phyloP scores from a whole-genome alignment of 2,113 vertebrate species.

The Semnornis frantzii region DNA sequence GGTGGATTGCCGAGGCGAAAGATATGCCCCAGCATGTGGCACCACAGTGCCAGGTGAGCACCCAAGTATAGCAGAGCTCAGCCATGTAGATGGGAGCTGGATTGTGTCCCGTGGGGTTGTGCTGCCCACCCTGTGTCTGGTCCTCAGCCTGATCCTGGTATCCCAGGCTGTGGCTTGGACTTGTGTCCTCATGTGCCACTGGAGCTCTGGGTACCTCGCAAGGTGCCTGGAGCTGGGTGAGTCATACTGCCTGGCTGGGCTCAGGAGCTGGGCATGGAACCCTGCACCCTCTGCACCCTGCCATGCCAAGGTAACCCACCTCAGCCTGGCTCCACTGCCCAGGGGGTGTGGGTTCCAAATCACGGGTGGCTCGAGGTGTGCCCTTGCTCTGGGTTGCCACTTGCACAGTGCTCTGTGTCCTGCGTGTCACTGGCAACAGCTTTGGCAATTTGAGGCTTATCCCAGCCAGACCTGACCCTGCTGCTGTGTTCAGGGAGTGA shows the following conservation, averaged over 20 bases:
- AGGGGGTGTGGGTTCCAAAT: accelerated
- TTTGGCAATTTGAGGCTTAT: not conserved
- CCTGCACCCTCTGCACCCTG: not conserved
- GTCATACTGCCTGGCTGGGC: not conserved
- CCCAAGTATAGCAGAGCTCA: accelerated
- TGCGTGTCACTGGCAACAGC: not conserved
- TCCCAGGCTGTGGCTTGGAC: not conserved
- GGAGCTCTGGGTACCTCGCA: not conserved
- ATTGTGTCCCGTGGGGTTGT: not conserved
- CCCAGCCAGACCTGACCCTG: not conserved
- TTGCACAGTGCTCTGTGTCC: not conserved
- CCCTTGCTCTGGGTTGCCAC: not conserved
- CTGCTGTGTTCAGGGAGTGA: accelerated
- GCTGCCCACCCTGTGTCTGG: not conserved
- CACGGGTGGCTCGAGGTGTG: accelerated
- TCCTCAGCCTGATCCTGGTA: not conserved
- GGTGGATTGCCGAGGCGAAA: not conserved
- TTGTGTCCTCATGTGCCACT: accelerated
- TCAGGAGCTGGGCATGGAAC: accelerated
- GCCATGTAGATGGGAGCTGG: not conserved
- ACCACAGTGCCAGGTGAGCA: accelerated
- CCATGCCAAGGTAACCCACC: accelerated
- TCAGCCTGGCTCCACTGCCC: not conserved
- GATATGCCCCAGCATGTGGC: accelerated
- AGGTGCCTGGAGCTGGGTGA: accelerated